Evolutionary conservation across 2,888 invertebrate species (phyloP), one percentile per base, ranked within the genome.

Genomic region (Penaeus monodon): DNA sequence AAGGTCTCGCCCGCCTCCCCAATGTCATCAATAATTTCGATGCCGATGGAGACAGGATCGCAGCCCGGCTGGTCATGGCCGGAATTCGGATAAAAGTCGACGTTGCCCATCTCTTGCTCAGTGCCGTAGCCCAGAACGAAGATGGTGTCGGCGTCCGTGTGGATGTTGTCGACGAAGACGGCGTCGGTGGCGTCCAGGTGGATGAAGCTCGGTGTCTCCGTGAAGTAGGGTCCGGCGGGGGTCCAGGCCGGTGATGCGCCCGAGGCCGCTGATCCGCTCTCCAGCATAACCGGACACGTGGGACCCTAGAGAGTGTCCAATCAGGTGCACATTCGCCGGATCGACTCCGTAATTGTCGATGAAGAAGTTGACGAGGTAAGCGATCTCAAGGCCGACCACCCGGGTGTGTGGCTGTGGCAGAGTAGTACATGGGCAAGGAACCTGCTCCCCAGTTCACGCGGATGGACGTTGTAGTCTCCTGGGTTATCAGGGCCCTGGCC

Each of bases 51-150:
- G 33, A 88, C 84, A 7, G 96, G 94, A 91, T 96, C 96, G 92
- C 97, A 97, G 24, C 97, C 97, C 0, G 97, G 97, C 91, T 97
- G 97, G 91, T 96, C 96, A 92, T 96, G 96, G 27, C 97, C 97
- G 91, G 97, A 97, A 92, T 97, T 97, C 0, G 97, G 96, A 92
- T 97, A 97, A 92, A 97, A 97, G 93, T 97, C 97, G 91, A 97
- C 93, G 92, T 97, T 96, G 0, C 97, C 97, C 91, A 96, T 96
- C 2, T 96, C 95, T 92, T 96, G 96, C 74, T 96, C 96, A 96
- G 97, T 96, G 82, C 97, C 97, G 92, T 96, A 96, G 90, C 96
- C 96, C 93, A 96, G 93, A 91, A 96, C 94, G 92, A 96, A 95
- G 91, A 96, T 96, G 92, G 96, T 96, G 91, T 96, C 95, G 90